Conservation (phyloP, 2,797 vertebrate genomes). For the Mormyrops boulengeri region DNA sequence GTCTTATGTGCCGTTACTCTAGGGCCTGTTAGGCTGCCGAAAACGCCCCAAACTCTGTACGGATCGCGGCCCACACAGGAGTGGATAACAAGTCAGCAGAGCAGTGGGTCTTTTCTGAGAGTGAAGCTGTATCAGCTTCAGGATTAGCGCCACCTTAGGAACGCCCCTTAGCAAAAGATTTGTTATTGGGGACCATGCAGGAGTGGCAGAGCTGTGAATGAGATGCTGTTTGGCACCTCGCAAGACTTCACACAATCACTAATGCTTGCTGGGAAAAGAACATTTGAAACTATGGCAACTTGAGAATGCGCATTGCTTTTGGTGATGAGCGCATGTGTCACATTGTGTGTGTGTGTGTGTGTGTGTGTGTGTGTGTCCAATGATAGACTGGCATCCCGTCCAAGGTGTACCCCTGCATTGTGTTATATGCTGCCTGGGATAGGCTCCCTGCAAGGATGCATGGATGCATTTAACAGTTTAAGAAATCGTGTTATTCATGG, state of each 20-base stretch:
- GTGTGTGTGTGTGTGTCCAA: background rate
- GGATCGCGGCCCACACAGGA: background rate
- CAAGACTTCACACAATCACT: background rate
- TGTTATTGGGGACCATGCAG: background rate
- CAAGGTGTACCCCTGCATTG: background rate
- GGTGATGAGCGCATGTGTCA: background rate
- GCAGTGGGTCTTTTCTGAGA: background rate
- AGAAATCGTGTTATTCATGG: background rate
- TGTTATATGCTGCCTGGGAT: background rate
- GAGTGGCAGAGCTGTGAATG: background rate
- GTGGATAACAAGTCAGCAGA: background rate
- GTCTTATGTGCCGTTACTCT: background rate
- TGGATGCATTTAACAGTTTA: background rate
- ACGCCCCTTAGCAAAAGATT: background rate
- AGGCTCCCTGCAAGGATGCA: background rate
- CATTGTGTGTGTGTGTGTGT: background rate
- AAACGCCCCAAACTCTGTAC: background rate
- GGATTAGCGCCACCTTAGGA: background rate
- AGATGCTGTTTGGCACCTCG: background rate
- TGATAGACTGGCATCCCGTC: background rate
- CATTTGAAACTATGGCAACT: background rate
- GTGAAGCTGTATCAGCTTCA: background rate
- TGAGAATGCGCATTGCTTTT: background rate
- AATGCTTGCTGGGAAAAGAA: background rate
- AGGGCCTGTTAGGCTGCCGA: background rate